A percentile compares a stretch with the other conserved stretches of the same genome.
Conservation (phyloP, 2,113 vertebrate species). For the Odontesthes bonariensis region DNA sequence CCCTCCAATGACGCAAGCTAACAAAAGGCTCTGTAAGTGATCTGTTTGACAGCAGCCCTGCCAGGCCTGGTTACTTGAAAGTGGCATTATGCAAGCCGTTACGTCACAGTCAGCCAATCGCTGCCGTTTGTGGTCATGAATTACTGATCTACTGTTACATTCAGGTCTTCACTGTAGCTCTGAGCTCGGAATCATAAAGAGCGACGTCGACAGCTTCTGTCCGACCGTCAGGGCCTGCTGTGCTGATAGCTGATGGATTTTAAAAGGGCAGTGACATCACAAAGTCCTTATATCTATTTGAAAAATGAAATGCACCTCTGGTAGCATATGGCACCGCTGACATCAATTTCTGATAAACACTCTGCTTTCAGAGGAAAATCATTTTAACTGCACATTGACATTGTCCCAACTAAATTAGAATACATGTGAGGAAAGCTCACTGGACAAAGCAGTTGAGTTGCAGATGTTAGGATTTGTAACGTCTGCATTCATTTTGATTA, state of each 20-base stretch:
- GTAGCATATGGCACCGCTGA: background rate
- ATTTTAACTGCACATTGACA: background rate
- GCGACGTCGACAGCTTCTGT: slow-evolving; percentile 31
- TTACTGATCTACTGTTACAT: slow-evolving; percentile 63
- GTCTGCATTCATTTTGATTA: background rate
- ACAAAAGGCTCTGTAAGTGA: slow-evolving; percentile 71
- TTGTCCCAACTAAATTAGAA: background rate
- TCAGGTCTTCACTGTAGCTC: slow-evolving; percentile 1
- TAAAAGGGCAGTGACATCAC: slow-evolving; percentile 17
- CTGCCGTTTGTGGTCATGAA: slow-evolving; percentile 48
- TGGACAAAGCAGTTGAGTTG: too few relatives aligned
- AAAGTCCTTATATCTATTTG: slow-evolving; percentile 12
- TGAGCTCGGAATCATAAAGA: slow-evolving; percentile 46
- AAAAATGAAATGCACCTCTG: slow-evolving; percentile 7
- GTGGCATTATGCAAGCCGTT: slow-evolving; percentile 72
- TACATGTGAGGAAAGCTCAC: background rate
- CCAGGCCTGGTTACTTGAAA: slow-evolving; percentile 70
- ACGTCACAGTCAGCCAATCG: slow-evolving; percentile 69
- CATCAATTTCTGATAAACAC: slow-evolving; percentile 34
- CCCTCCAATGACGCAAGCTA: slow-evolving; percentile 47
- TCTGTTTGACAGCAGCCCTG: slow-evolving; percentile 42
- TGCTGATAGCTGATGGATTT: slow-evolving; percentile 17
- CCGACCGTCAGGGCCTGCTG: slow-evolving; percentile 5
- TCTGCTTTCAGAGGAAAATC: background rate
- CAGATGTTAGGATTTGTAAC: background rate